Conservation (phyloP, 2,113 vertebrate genomes). For the Oncorhynchus masou region DNA sequence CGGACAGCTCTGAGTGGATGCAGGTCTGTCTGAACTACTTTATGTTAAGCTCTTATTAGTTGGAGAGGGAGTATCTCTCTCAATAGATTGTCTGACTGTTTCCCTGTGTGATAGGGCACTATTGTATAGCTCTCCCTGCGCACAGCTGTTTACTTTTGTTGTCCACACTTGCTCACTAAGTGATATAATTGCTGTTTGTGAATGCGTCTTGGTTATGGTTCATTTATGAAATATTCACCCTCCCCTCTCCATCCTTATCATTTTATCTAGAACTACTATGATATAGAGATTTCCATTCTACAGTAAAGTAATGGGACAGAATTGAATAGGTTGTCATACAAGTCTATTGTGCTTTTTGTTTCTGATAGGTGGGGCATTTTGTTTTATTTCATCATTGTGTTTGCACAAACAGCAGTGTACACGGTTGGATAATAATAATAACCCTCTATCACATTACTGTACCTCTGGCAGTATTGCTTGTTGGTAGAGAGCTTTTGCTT, state of each 20-base stretch:
- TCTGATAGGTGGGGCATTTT: background rate
- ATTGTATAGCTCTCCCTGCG: slow-evolving; percentile 6
- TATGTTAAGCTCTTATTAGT: slow-evolving; percentile 15
- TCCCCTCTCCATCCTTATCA: background rate
- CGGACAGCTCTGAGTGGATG: slow-evolving; percentile 6
- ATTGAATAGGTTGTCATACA: background rate
- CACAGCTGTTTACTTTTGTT: slow-evolving; percentile 1
- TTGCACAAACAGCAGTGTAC: background rate
- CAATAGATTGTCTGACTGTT: background rate
- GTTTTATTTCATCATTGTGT: background rate
- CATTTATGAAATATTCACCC: background rate
- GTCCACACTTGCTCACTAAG: background rate
- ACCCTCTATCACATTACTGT: background rate
- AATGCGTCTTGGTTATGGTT: background rate
- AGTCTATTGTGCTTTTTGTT: background rate
- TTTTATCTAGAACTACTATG: background rate
- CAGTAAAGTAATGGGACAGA: background rate
- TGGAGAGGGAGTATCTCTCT: background rate
- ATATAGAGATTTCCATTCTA: background rate
- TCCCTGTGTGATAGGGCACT: background rate
- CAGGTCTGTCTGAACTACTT: slow-evolving; percentile 39
- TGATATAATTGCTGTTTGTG: background rate
- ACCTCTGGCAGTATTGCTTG: background rate
- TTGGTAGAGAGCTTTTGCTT: background rate
- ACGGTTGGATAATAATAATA: background rate